A percentile compares a stretch with the other conserved stretches of the same genome.
These are phyloP conservation scores for Erannis defoliaria DNA, from an alignment of 2,888 invertebrate genomes.

Conservation along the genomic window DNA sequence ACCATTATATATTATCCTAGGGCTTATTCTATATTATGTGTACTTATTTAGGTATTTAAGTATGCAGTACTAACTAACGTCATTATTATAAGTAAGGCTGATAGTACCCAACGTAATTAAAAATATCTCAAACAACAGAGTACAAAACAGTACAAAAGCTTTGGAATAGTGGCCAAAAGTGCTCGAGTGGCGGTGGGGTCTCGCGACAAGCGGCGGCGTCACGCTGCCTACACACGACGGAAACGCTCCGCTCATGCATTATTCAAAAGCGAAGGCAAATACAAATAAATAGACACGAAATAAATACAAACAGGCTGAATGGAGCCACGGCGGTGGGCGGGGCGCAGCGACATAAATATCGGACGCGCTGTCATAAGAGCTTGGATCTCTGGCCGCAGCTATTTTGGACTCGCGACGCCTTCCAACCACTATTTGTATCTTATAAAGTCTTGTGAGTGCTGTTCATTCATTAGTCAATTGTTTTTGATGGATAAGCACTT, in stretches of 20 bases:
- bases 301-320: slow-evolving; percentile 86
- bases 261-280: slow-evolving; percentile 84
- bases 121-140: not conserved
- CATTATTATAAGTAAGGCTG: too few species aligned
- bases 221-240: slow-evolving; percentile 86
- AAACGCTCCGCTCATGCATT: slow-evolving; percentile 84
- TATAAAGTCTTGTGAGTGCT: slow-evolving; percentile 40
- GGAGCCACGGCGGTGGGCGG: slow-evolving; percentile 83
- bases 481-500: slow-evolving; percentile 22
- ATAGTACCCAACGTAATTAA: not conserved
- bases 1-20: too few species aligned
- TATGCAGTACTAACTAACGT: too few species aligned
- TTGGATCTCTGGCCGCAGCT: slow-evolving; percentile 74
- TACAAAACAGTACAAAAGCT: slow-evolving; percentile 13
- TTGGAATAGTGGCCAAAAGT: slow-evolving; percentile 48
- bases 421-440: slow-evolving; percentile 49
- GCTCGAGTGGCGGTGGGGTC: slow-evolving; percentile 58
- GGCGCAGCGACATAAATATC: slow-evolving; percentile 84
- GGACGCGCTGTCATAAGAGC: slow-evolving; percentile 80
- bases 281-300: slow-evolving; percentile 86
- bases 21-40: too few species aligned
- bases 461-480: slow-evolving; percentile 41
- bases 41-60: too few species aligned
- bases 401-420: slow-evolving; percentile 73
- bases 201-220: slow-evolving; percentile 74